Base-by-base conservation (phyloP, 2,888 invertebrate species). In the Siphlonurus alternatus region DNA sequence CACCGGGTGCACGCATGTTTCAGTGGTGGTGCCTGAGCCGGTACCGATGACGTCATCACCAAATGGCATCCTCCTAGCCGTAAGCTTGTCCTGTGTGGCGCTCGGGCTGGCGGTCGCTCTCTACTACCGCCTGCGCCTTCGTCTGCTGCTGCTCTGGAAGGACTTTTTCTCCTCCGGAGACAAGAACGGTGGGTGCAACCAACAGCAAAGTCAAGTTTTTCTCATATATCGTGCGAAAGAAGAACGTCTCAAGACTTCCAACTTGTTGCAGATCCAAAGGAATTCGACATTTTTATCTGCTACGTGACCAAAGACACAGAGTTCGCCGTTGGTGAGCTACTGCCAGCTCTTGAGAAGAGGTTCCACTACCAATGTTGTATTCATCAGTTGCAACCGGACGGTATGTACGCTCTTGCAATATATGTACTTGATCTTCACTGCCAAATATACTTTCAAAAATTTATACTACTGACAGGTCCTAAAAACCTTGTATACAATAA, bases 211-310 rank as follows among this genome's bases (percentile, higher is more conserved):
- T 38, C 38, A 38, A 38, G 38, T 38, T 15, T 10, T 38, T 38
- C 38, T 38, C 15, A n/a, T n/a, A n/a, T n/a, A n/a, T n/a, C n/a
- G n/a, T n/a, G n/a, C n/a, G n/a, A n/a, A n/a, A n/a, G n/a, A n/a
- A n/a, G n/a, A n/a, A n/a, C n/a, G n/a, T n/a, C n/a, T n/a, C n/a
- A n/a, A n/a, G n/a, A n/a, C n/a, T n/a, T n/a, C n/a, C n/a, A n/a
- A n/a, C n/a, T n/a, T n/a, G n/a, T 73, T 73, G 53, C 72, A 78
- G 81, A 81, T 71, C 80, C 79, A 38, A 80, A 79, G 70, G 80
- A 80, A 69, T 82, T 81, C 74, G 87, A 87, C 74, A 83, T 84
- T 66, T 72, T 86, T 62, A 82, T 87, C 71, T 82, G 77, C 76
- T 80, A 84, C 76, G 81, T 83, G 67, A 78, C 78, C 65, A 82